Base-by-base conservation (phyloP, 2,797 vertebrate genomes). In the Dicrostonyx torquatus region DNA sequence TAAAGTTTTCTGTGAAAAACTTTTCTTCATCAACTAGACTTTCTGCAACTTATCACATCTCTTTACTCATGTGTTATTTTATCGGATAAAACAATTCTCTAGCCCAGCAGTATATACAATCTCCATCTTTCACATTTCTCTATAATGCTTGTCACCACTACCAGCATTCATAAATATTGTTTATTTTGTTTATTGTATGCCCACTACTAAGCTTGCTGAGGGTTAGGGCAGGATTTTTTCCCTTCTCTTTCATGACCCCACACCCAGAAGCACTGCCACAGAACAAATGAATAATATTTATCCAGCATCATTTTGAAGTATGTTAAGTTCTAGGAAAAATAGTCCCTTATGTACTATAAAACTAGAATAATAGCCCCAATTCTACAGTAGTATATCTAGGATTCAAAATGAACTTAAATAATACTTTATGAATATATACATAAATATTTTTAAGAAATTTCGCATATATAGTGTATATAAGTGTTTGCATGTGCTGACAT, bases 351-450 rank as follows among this genome's bases (percentile, higher is more conserved):
- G 6, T 85, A 45, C 48, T 26, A 73, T 60, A 83, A 78, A 84
- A 75, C 18, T 87, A 29, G 85, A 70, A 24, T 70, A 78, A 83
- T 70, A 45, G 43, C 86, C 26, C 26, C 45, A 89, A 76, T 62
- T 87, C 37, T 89, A 31, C 29, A 40, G 53, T 64, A 58, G 18
- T 75, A 26, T 80, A 20, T 93, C 87, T 92, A 78, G 91, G 37
- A 93, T 85, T 84, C 40, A 66, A 55, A 66, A 62, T 79, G 24
- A 73, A 94, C 75, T 77, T 94, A 72, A 85, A 92, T 87, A 45
- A 73, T 48, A 75, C 77, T 87, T 92, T 43, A 43, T 62, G 26
- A 62, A 43, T 62, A 62, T 82, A 43, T 10, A 34, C 18, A 83
- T 66, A 84, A 45, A 66, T 50, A 70, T 53, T 53, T 53, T 26